Conservation (phyloP, 2,113 vertebrate genomes). For the Manacus vitellinus region DNA sequence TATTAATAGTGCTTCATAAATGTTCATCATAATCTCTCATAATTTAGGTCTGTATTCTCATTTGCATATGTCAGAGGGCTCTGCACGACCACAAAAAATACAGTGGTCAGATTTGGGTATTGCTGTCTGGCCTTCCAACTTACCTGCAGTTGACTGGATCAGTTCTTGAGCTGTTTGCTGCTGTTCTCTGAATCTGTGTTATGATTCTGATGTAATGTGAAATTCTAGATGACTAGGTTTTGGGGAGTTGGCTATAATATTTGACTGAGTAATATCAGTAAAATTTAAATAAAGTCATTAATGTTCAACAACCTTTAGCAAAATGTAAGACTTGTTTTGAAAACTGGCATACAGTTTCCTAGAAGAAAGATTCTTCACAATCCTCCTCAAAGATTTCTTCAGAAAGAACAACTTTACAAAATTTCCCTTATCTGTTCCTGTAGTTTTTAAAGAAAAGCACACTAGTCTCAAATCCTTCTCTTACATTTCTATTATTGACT, state of each 20-base stretch:
- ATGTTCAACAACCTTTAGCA: neutral
- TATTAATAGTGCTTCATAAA: neutral
- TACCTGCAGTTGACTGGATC: neutral
- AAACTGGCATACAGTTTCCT: neutral
- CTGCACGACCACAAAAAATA: neutral
- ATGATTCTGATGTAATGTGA: neutral
- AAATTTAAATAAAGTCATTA: neutral
- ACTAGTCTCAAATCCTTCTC: neutral
- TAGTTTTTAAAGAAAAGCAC: neutral
- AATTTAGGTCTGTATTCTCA: neutral
- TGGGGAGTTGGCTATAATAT: neutral
- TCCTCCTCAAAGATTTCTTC: neutral
- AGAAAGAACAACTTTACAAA: neutral
- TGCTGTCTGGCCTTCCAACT: neutral
- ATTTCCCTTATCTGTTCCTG: neutral
- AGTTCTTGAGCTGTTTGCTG: neutral
- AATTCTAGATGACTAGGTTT: neutral
- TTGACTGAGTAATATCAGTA: neutral
- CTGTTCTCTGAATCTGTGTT: neutral
- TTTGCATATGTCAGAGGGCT: neutral
- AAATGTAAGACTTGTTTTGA: neutral
- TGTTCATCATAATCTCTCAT: neutral
- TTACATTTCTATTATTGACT: neutral
- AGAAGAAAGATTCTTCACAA: neutral
- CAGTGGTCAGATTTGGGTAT: neutral